Conservation (phyloP, 2,888 invertebrate species). For the Oscheius sp. region DNA sequence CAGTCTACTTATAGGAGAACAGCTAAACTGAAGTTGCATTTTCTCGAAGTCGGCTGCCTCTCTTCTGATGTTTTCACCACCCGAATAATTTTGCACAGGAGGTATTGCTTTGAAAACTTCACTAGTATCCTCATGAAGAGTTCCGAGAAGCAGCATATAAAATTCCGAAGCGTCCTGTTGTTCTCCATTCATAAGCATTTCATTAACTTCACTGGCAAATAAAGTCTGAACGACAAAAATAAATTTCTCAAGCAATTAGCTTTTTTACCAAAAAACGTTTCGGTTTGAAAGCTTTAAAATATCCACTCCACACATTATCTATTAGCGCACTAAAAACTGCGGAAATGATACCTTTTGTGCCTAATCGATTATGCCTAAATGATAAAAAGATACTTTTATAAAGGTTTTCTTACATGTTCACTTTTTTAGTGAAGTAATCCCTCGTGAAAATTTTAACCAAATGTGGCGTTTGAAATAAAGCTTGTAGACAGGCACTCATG, state of each 20-base stretch:
- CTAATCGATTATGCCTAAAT: conserved; percentile 56
- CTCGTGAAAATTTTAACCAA: conserved; percentile 58
- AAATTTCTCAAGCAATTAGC: not conserved
- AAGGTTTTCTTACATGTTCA: conserved; percentile 49
- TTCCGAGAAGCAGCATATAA: conserved; percentile 76
- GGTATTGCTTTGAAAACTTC: conserved; percentile 34
- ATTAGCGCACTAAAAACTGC: conserved; percentile 65
- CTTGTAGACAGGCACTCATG: conserved; percentile 59
- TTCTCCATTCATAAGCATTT: conserved; percentile 59
- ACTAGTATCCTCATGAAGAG: conserved; percentile 74
- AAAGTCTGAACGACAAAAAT: conserved; percentile 46
- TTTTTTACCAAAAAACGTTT: conserved; percentile 53
- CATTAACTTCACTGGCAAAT: conserved; percentile 51
- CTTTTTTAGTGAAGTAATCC: conserved; percentile 46
- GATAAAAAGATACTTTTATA: not conserved
- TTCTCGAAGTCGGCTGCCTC: conserved; percentile 58
- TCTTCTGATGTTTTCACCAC: conserved; percentile 48
- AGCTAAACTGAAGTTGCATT: conserved; percentile 51
- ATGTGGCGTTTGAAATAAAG: conserved; percentile 66
- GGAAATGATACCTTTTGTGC: conserved; percentile 66
- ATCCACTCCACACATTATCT: conserved; percentile 65
- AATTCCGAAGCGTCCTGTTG: conserved; percentile 79
- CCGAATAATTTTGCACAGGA: conserved; percentile 68
- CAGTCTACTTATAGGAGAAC: conserved; percentile 63
- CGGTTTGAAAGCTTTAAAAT: conserved; percentile 59